These are phyloP conservation scores for Euphydryas editha DNA, from an alignment of 2,888 invertebrate species.

Conservation along the genomic window DNA sequence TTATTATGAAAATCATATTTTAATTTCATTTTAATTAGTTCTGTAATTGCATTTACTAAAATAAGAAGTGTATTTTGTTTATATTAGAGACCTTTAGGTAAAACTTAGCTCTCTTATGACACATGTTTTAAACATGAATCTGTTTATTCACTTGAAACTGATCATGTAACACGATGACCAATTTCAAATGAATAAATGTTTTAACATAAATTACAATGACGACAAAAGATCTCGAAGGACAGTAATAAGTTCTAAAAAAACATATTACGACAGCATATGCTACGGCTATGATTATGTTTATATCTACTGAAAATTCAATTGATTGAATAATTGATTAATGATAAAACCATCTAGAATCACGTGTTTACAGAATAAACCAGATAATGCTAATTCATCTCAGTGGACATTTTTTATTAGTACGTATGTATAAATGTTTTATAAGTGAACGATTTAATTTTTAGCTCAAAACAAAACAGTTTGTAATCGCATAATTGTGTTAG, in stretches of 20 bases:
- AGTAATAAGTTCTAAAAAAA: background rate
- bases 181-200: conserved; percentile 2
- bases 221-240: conserved; percentile 1
- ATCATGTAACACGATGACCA: background rate
- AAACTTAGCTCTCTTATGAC: no score
- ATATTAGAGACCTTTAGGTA: no score
- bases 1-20: no score
- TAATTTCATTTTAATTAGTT: background rate
- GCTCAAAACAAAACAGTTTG: conserved; percentile 36
- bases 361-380: conserved; percentile 49
- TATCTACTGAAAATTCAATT: conserved; percentile 27
- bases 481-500: background rate
- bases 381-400: conserved; percentile 48
- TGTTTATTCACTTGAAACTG: no score
- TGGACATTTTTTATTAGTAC: conserved; percentile 13
- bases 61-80: no score
- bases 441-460: conserved; percentile 8
- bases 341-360: conserved; percentile 48
- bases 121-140: no score
- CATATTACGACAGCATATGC: background rate
- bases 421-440: background rate
- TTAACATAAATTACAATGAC: background rate
- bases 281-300: background rate
- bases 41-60: no score
- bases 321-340: conserved; percentile 49